A percentile compares a stretch with the other conserved stretches of the same genome.
These are phyloP conservation scores for Naja naja DNA, from an alignment of 2,113 vertebrate species.

Conservation along the genomic window DNA sequence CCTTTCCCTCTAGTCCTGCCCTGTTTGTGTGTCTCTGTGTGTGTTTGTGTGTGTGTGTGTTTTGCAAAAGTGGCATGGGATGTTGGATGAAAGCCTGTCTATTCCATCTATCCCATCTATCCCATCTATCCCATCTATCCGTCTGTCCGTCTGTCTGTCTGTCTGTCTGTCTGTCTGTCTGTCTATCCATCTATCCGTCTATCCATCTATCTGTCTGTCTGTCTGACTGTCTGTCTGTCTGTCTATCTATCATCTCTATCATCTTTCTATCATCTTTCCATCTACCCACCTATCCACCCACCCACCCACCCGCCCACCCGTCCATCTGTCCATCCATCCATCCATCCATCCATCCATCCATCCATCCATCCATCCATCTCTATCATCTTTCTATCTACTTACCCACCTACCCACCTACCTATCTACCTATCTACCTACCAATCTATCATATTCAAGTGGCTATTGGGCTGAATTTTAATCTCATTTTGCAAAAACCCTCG, in stretches of 20 bases:
- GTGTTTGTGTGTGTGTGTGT: no score
- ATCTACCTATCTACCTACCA: no score
- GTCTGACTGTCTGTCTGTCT: accelerated
- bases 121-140: no score
- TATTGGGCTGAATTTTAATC: not conserved
- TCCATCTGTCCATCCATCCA: no score
- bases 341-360: no score
- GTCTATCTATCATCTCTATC: accelerated
- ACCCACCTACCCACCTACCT: no score
- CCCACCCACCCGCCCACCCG: no score
- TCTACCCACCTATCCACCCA: no score
- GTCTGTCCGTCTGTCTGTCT: not conserved
- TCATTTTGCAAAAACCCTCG: not conserved
- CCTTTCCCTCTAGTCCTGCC: not conserved
- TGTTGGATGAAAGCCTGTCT: not conserved
- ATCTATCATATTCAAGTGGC: not conserved
- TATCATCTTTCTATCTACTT: not conserved
- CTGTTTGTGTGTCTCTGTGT: not conserved
- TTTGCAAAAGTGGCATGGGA: not conserved
- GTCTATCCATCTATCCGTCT: accelerated
- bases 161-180: no score
- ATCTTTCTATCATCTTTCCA: no score
- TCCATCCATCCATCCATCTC: not conserved
- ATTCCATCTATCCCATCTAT: no score
- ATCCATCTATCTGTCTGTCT: not conserved